Base-by-base conservation (phyloP, 35 echinoderm and acorn worm genomes). In the Apostichopus californicus region DNA sequence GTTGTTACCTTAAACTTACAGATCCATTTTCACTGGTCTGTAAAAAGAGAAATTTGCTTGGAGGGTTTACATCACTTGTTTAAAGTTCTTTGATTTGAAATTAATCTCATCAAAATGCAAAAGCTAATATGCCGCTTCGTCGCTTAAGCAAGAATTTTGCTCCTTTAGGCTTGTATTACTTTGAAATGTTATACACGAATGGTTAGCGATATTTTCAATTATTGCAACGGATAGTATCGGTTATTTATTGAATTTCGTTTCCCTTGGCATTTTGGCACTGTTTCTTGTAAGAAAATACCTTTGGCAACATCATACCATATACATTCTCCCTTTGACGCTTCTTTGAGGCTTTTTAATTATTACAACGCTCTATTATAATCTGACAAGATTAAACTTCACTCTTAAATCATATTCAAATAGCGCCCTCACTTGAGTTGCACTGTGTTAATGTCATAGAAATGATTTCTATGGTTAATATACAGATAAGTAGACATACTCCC, bases 181-280 rank as follows among this genome's bases (percentile, higher is more conserved):
- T 68, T 55, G 86, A 89, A 89, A 89, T 89, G 63, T 72, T 89
- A 89, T 25, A 89, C 63, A 65, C 86, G 63, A 89, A 89, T 89
- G 26, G 86, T 89, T 89, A 34, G 79, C 68, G 68, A 89, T 89
- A 89, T 89, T 65, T 75, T 89, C 63, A 60, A 65, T 60, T 65
- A 89, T 24, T 72, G 58, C 86, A 71, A 89, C 63, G 63, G 52
- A 89, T 21, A 71, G 86, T 65, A 89, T 89, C 86, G 64, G 18
- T 89, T 89, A 89, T 89, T 89, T 89, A 89, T 89, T 89, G 86
- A 72, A 89, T 89, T 89, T 23, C 63, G 24, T 85, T 68, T 72
- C 86, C 86, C 86, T 25, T 24, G 63, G 68, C 64, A 63, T 15
- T 46, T 34, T 89, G 60, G 21, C 63, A 24, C 57, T 72, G 68